Evolutionary conservation across 2,113 vertebrate genomes (phyloP), one percentile per base, ranked within the genome.

Genomic region (Mellivora capensis): DNA sequence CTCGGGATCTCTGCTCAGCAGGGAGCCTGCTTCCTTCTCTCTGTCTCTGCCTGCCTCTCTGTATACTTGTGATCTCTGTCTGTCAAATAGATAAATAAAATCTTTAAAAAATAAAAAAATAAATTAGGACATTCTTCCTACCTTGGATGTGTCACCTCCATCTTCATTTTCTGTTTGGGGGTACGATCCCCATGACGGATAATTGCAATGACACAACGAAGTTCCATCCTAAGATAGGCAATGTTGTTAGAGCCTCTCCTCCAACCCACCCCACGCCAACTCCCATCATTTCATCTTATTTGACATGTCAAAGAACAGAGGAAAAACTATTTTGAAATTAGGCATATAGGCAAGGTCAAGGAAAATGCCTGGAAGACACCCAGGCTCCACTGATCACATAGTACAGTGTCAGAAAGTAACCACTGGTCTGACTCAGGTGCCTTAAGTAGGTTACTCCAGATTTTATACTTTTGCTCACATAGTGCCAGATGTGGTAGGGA

Each of bases 141-240:
- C 99, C 99, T 99, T 21, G 99, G 98, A 96, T 99, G 99, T 31
- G 99, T 99, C 81, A 99, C 99, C 97, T 99, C 99, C 99, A 99
- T 99, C 98, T 99, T 99, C 99, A 99, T 99, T 98, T 99, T 99
- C 98, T 99, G 99, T 97, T 99, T 99, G 0, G 99, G 99, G 0
- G 99, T 99, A 90, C 99, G 98, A 97, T 99, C 99, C 88, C 99
- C 99, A 0, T 99, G 99, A 15, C 99, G 99, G 96, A 99, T 99
- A 74, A 99, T 99, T 3, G 99, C 99, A 49, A 99, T 99, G 91
- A 99, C 99, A 82, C 99, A 99, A 47, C 99, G 99, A 27, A 99
- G 99, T 94, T 99, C 99, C 99, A 99, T 99, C 99, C 99, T 99
- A 97, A 57, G n/a, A 39, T 64, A 49, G 61, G 80, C 29, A 31